phyloP scores from a whole-genome alignment of 1,140 invertebrate genomes.

The Pogonognathellus flavescens region DNA sequence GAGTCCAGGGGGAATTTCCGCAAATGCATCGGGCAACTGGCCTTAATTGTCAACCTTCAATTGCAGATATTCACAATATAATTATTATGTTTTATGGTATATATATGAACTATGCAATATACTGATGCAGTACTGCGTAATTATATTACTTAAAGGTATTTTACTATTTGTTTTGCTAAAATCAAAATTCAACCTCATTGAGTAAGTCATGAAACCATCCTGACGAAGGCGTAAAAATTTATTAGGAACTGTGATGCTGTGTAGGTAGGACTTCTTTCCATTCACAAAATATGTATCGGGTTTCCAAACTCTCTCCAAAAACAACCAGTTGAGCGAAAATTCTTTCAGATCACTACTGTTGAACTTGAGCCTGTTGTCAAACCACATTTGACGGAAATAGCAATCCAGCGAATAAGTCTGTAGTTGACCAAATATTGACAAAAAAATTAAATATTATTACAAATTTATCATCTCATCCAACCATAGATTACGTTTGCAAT shows the following conservation, averaged over 20 bases:
- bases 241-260: constrained; percentile 78
- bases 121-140: too few relatives aligned
- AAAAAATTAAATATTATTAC: too few relatives aligned
- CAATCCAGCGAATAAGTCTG: constrained; percentile 77
- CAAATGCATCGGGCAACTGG: constrained; percentile 78
- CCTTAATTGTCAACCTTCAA: constrained; percentile 76
- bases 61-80: too few relatives aligned
- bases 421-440: not conserved
- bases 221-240: constrained; percentile 75
- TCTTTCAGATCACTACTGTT: constrained; percentile 69
- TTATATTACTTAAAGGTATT: too few relatives aligned
- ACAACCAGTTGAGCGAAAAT: constrained; percentile 73
- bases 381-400: constrained; percentile 75
- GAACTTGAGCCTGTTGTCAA: constrained; percentile 73
- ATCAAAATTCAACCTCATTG: constrained; percentile 73
- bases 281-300: constrained; percentile 79
- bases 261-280: constrained; percentile 76
- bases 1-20: constrained; percentile 78
- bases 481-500: too few relatives aligned
- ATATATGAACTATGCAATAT: too few relatives aligned
- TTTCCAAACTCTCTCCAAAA: constrained; percentile 75
- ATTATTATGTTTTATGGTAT: too few relatives aligned
- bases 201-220: constrained; percentile 76
- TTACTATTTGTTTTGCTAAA: too few relatives aligned
- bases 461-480: too few relatives aligned